phyloP scores from a whole-genome alignment of 2,113 vertebrate species.

The Chelonoidis abingdonii region DNA sequence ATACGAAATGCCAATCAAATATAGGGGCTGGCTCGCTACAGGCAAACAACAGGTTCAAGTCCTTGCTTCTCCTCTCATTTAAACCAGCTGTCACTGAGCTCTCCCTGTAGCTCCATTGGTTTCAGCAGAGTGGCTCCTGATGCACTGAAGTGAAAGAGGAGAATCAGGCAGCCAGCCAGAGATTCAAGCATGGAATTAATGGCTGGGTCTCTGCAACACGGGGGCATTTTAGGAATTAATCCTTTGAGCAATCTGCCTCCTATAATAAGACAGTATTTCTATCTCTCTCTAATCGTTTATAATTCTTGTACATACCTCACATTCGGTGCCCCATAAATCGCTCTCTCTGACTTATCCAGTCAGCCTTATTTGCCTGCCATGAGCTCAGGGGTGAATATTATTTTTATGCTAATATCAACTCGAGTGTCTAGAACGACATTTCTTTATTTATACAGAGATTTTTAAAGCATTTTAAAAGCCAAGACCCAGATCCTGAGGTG shows the following conservation, averaged over 20 bases:
- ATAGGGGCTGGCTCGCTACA: background rate
- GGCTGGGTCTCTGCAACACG: background rate
- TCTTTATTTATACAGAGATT: constrained; percentile 52
- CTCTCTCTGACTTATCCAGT: constrained; percentile 53
- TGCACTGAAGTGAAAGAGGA: background rate
- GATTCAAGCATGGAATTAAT: rapidly evolving
- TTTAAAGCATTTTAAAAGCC: background rate
- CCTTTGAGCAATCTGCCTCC: background rate
- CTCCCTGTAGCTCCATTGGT: rapidly evolving
- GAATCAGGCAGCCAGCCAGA: background rate
- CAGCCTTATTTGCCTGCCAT: constrained; percentile 62
- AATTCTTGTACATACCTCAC: constrained; percentile 61
- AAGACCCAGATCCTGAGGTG: background rate
- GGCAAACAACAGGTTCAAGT: rapidly evolving
- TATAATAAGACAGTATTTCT: constrained; percentile 2
- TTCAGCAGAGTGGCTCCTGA: rapidly evolving
- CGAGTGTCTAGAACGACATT: constrained; percentile 5
- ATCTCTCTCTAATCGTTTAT: constrained; percentile 52
- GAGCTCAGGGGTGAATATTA: constrained; percentile 25
- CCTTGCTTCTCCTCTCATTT: background rate
- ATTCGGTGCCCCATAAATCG: constrained; percentile 67
- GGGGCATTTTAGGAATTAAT: background rate
- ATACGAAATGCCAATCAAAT: background rate
- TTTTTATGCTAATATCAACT: constrained; percentile 65
- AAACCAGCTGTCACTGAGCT: rapidly evolving